phyloP scores from a whole-genome alignment of 2,888 invertebrate species.

The Epirrhoe tristata region DNA sequence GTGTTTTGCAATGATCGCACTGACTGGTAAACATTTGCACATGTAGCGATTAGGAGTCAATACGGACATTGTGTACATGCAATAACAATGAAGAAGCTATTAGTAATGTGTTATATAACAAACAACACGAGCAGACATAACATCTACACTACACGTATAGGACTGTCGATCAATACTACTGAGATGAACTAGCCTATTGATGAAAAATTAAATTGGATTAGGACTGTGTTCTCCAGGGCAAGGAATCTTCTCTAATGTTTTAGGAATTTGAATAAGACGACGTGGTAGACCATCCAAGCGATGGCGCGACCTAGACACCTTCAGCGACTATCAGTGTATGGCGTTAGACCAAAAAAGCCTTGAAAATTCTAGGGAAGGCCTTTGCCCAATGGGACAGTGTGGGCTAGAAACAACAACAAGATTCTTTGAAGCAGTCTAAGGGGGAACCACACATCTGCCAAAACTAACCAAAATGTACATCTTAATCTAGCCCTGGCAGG shows the following conservation, averaged over 20 bases:
- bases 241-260: no score
- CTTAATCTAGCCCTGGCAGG: conserved; percentile 9
- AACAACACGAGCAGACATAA: background rate
- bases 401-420: no score
- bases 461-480: conserved; percentile 5
- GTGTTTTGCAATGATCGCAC: background rate
- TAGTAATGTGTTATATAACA: background rate
- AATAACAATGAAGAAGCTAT: background rate
- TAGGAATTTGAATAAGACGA: no score
- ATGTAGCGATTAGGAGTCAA: background rate
- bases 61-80: background rate
- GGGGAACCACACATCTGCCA: background rate
- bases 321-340: no score
- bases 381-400: no score
- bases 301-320: no score
- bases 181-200: background rate
- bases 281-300: no score
- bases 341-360: no score
- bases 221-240: no score
- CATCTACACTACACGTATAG: background rate
- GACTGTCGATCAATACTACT: background rate
- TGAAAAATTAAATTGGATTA: background rate
- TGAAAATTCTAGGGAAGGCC: no score
- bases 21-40: background rate
- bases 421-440: no score